Conservation (phyloP, 2,888 invertebrate genomes). For the Mesoligia furuncula region DNA sequence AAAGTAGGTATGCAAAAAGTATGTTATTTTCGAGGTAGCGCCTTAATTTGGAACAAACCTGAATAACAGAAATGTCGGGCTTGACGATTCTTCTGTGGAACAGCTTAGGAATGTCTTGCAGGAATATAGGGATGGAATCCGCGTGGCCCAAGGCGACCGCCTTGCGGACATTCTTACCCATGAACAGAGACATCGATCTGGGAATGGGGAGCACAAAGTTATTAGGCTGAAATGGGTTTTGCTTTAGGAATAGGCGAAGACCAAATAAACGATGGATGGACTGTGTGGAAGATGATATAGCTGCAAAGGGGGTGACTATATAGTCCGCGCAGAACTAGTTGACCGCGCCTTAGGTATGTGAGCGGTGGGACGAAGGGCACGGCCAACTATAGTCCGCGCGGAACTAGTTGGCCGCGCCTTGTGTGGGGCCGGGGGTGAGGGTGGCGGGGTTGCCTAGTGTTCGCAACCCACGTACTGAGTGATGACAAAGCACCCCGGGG, state of each 20-base stretch:
- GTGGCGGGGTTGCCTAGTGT: too few relatives aligned
- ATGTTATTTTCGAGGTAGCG: too few relatives aligned
- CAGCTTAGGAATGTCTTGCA: slow-evolving; percentile 97
- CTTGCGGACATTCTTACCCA: slow-evolving; percentile 97
- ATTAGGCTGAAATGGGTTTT: background rate
- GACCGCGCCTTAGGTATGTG: too few relatives aligned
- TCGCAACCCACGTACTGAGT: too few relatives aligned
- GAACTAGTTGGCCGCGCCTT: too few relatives aligned
- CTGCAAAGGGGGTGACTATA: background rate
- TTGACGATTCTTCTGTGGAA: slow-evolving; percentile 96
- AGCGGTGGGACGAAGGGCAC: too few relatives aligned
- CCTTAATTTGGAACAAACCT: slow-evolving; percentile 82
- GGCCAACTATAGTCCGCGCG: too few relatives aligned
- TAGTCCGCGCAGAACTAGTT: too few relatives aligned
- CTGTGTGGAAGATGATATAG: background rate
- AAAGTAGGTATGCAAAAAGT: too few relatives aligned
- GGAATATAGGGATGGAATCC: slow-evolving; percentile 97
- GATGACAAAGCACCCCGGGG: too few relatives aligned
- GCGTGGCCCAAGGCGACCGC: slow-evolving; percentile 96
- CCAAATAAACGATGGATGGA: background rate
- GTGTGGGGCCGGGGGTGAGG: too few relatives aligned
- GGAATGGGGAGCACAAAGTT: slow-evolving; percentile 73
- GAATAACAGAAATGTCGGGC: slow-evolving; percentile 95
- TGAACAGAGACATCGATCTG: slow-evolving; percentile 96
- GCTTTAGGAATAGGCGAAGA: background rate